These are phyloP conservation scores for Drosophila macrospina DNA, from an alignment of 2,888 invertebrate species.

Conservation along the genomic window DNA sequence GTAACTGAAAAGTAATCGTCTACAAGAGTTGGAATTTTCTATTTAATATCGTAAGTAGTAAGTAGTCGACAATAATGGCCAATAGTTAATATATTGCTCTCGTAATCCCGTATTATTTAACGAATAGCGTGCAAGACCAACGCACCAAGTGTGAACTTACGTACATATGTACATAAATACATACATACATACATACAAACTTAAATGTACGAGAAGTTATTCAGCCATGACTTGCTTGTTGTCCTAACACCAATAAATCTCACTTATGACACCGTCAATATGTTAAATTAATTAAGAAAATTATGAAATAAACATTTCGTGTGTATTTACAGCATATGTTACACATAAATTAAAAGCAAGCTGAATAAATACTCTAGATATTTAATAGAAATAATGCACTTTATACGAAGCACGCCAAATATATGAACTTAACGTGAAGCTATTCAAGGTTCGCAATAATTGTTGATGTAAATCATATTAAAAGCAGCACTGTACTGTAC, in stretches of 20 bases:
- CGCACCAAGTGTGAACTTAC: slow-evolving; percentile 27
- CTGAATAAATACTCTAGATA: slow-evolving; percentile 34
- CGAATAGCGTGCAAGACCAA: slow-evolving; percentile 41
- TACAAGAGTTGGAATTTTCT: slow-evolving; percentile 54
- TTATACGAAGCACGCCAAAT: slow-evolving; percentile 57
- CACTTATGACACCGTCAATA: slow-evolving; percentile 20
- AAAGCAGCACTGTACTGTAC: slow-evolving; percentile 38
- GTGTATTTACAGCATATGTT: slow-evolving; percentile 77
- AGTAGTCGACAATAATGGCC: slow-evolving; percentile 21
- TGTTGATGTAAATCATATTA: slow-evolving; percentile 37
- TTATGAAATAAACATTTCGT: slow-evolving; percentile 46
- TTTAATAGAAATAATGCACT: slow-evolving; percentile 6
- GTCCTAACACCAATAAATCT: slow-evolving; percentile 43
- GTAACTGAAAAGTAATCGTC: slow-evolving; percentile 82
- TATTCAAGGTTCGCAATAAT: slow-evolving; percentile 32
- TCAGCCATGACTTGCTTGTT: slow-evolving; percentile 73
- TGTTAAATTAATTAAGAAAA: slow-evolving; percentile 29
- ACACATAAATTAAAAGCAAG: slow-evolving; percentile 65
- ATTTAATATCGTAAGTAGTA: slow-evolving; percentile 31
- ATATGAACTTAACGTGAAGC: slow-evolving; percentile 42
- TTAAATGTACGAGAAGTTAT: not conserved
- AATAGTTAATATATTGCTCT: not conserved
- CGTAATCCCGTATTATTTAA: slow-evolving; percentile 25
- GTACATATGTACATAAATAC: not conserved
- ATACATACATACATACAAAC: not conserved